Conservation (phyloP, 2,888 invertebrate species). For the Notodonta ziczac region DNA sequence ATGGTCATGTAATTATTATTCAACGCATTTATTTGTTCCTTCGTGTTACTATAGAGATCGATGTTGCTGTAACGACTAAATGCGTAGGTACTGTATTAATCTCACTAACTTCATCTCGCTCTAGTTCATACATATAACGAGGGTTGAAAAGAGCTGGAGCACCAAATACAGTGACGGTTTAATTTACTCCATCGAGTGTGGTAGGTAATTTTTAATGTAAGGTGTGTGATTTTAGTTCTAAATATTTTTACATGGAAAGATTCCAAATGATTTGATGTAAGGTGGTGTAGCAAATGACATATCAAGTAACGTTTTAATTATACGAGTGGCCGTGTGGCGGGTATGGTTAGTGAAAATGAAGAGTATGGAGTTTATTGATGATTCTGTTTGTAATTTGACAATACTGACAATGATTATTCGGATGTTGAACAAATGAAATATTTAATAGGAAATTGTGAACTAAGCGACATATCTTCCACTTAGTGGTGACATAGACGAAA, state of each 20-base stretch:
- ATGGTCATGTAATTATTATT: constrained; percentile 53
- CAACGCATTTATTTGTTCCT: constrained; percentile 62
- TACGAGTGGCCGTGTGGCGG: constrained; percentile 51
- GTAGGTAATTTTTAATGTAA: constrained; percentile 71
- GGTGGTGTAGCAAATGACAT: constrained; percentile 80
- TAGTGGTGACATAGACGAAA: constrained; percentile 66
- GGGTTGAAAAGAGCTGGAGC: constrained; percentile 27
- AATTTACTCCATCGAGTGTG: constrained; percentile 57
- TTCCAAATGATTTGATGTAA: constrained; percentile 76
- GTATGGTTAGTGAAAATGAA: constrained; percentile 70
- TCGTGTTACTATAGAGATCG: constrained; percentile 55
- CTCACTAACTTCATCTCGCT: constrained; percentile 30
- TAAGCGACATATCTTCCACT: constrained; percentile 79
- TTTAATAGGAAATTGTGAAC: constrained; percentile 81
- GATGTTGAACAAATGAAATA: constrained; percentile 73
- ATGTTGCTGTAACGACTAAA: constrained; percentile 49
- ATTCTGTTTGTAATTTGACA: constrained; percentile 74
- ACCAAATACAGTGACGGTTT: constrained; percentile 28
- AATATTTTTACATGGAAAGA: constrained; percentile 79
- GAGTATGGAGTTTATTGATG: constrained; percentile 55
- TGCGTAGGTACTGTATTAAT: constrained; percentile 30
- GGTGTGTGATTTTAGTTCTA: constrained; percentile 78
- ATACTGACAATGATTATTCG: constrained; percentile 71
- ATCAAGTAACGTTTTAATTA: constrained; percentile 79
- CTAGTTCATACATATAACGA: constrained; percentile 15